phyloP scores from a whole-genome alignment of 2,888 invertebrate species.

The Lycophotia porphyrea region DNA sequence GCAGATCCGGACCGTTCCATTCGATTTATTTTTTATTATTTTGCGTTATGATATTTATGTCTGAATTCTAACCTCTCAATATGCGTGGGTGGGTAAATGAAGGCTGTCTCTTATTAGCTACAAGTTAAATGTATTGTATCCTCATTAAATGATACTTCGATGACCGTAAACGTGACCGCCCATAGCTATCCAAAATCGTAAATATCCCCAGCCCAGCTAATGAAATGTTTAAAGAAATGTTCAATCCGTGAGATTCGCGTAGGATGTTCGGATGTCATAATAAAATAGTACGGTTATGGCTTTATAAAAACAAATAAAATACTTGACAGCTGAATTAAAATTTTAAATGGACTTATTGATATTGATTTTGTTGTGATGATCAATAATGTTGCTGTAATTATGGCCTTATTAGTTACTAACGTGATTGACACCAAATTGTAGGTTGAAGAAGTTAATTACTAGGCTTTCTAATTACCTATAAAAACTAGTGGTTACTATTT shows the following conservation, averaged over 20 bases:
- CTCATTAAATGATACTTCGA: slow-evolving; percentile 72
- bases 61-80: slow-evolving; percentile 57
- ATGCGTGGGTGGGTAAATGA: slow-evolving; percentile 70
- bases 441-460: slow-evolving; percentile 20
- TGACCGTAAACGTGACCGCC: slow-evolving; percentile 80
- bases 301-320: slow-evolving; percentile 75
- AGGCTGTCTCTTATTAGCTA: slow-evolving; percentile 68
- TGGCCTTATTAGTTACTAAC: slow-evolving; percentile 27
- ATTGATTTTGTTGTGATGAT: slow-evolving; percentile 39
- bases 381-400: slow-evolving; percentile 38
- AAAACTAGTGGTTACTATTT: slow-evolving; percentile 31
- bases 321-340: slow-evolving; percentile 57
- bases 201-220: slow-evolving; percentile 75
- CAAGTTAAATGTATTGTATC: slow-evolving; percentile 72
- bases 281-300: slow-evolving; percentile 76
- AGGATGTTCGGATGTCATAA: slow-evolving; percentile 78
- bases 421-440: slow-evolving; percentile 19
- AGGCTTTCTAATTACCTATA: slow-evolving; percentile 15
- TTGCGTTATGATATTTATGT: slow-evolving; percentile 37
- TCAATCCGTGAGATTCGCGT: slow-evolving; percentile 73
- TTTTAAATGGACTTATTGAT: slow-evolving; percentile 43
- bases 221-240: slow-evolving; percentile 77
- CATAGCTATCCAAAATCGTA: slow-evolving; percentile 80
- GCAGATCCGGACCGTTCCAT: slow-evolving; percentile 7
- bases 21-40: slow-evolving; percentile 33